Base-by-base conservation (phyloP, 2,888 invertebrate species). In the Venustoraphidia nigricollis region DNA sequence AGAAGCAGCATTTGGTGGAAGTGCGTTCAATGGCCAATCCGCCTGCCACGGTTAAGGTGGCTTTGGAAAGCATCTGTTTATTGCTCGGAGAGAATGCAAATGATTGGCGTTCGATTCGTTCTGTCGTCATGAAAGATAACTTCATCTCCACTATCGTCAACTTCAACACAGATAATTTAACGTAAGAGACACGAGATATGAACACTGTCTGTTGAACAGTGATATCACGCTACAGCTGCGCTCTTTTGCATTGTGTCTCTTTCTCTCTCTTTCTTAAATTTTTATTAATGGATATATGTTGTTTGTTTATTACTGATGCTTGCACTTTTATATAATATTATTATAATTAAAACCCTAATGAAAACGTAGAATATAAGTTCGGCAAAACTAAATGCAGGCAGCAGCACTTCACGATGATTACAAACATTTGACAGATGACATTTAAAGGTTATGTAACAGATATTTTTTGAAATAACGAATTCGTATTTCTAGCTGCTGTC, bases 1-100 rank as follows among this genome's bases (percentile, higher is more conserved):
- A 91, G 79, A 93, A 93, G 69, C 91, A 92, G 67, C 91, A 95
- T 67, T 75, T 95, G 62, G 92, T 93, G 52, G 95, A 95, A 68
- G 87, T 95, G 56, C 79, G 91, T 53, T 89, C 93, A 34, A 90
- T 95, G 88, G 87, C 88, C 53, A 92, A 92, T 73, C 95, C 95
- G 50, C 94, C 95, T 45, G 81, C 83, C 47, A 79, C 86, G 54
- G 93, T 95, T 55, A 93, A 93, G 68, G 75, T 94, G 75, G 92
- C 94, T 55, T 75, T 95, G 59, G 94, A 95, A 70, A 90, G 93
- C 42, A 91, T 95, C 62, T 94, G 94, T 71, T 81, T 91, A 53
- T 76, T 95, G 60, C 81, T 95, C 58, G 92, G 90, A 55, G 93
- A 94, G 69, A 84, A 79, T 59, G 86, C 89, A 50, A 81, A 81